Evolutionary conservation across 2,113 vertebrate genomes (phyloP), one percentile per base, ranked within the genome.

Genomic region (Cavia porcellus): DNA sequence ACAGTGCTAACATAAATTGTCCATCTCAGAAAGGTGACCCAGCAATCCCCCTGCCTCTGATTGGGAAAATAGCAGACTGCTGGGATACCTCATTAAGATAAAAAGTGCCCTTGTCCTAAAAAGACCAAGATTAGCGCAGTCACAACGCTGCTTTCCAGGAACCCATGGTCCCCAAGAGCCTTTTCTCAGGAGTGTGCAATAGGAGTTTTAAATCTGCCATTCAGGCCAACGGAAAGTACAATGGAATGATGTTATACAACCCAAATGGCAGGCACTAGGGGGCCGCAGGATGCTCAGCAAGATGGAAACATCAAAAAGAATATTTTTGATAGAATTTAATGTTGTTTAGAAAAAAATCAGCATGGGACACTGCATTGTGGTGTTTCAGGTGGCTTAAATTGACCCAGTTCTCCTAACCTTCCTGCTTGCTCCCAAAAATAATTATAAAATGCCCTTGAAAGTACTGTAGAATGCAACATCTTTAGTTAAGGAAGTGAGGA

Each of bases 41-140:
- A n/a, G 25, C 2, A 47, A 77, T 50, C 11, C 38, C 15, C 19
- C 38, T 75, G 47, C 12, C 24, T 64, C 74, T 84, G 7, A 19
- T 61, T 59, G 95, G 42, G 61, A 47, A 64, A 94, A 80, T 0
- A 62, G 13, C 47, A 38, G n/a, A 35, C 15, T 57, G 17, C 35
- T 35, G 4, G 38, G n/a, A 55, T 14, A 19, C 25, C 3, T 61
- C 35, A 81, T 6, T 45, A 57, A n/a, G 38, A 61, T 10, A 52
- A 47, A 17, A 45, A 61, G 4, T 87, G 25, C 42, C 77, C 88
- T 64, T 94, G 35, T 90, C 61, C 70, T 89, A 5, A 88, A 97
- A 84, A 84, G 19, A 50, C n/a, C 59, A n/a, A n/a, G 52, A 14
- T 35, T 13, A 24, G 4, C 35, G 20, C 5, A 47, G n/a, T n/a